phyloP scores from a whole-genome alignment of 2,113 vertebrate species.

The mouse (Mus musculus) region DNA sequence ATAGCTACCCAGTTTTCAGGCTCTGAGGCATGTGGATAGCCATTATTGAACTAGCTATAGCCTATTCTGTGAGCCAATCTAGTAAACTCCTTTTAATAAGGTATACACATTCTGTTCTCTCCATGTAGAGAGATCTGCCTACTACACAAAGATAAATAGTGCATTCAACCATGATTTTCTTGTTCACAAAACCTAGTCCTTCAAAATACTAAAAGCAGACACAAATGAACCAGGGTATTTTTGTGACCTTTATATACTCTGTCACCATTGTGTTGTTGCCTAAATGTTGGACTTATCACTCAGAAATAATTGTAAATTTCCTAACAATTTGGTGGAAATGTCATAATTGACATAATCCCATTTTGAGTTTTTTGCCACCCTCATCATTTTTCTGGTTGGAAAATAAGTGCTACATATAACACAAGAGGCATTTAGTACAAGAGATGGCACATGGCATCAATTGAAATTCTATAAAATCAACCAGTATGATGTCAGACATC shows the following conservation, averaged over 20 bases:
- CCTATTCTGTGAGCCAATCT: not conserved
- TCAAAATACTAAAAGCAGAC: slow-evolving; percentile 34
- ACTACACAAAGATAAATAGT: not conserved
- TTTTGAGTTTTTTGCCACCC: slow-evolving; percentile 14
- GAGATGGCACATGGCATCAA: not conserved
- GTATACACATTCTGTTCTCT: not conserved
- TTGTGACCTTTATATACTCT: not conserved
- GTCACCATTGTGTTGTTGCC: not conserved
- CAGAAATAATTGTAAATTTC: not conserved
- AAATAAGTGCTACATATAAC: slow-evolving; percentile 18
- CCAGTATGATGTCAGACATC: too few species aligned
- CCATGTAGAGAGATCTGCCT: not conserved
- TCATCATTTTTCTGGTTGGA: not conserved
- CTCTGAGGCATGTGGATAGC: not conserved
- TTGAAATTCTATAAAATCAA: slow-evolving; percentile 36
- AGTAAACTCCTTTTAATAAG: not conserved
- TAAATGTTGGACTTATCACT: not conserved
- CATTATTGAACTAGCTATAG: too few species aligned
- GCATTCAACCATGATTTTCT: not conserved
- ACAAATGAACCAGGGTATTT: not conserved
- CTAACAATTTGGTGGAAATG: slow-evolving; percentile 33
- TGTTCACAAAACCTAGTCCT: not conserved
- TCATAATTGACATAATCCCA: not conserved
- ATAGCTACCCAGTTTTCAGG: too few species aligned
- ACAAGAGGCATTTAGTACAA: not conserved